Evolutionary conservation across 2,888 invertebrate genomes (phyloP).

Genomic region (Drosophila yooni): DNA sequence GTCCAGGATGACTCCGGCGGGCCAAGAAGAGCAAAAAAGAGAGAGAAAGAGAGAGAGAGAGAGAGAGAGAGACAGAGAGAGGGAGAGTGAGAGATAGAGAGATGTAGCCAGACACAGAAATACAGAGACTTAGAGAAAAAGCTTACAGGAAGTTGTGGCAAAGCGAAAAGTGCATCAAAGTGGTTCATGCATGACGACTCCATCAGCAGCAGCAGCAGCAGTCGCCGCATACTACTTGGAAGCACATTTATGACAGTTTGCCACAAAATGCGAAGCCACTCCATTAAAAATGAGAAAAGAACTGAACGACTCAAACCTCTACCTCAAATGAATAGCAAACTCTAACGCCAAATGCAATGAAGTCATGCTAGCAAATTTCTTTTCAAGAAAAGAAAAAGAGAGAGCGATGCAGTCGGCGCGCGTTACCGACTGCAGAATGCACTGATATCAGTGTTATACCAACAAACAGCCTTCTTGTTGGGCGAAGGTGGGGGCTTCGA

Average conservation of each 20-base stretch:
- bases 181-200: slow-evolving; percentile 44
- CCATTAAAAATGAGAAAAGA: slow-evolving; percentile 8
- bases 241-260: slow-evolving; percentile 16
- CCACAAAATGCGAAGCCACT: slow-evolving; percentile 17
- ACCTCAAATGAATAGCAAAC: background rate
- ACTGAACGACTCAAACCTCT: slow-evolving; percentile 8
- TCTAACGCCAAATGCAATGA: slow-evolving; percentile 13
- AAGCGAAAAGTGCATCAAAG: slow-evolving; percentile 25
- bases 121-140: slow-evolving; percentile 2
- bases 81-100: background rate
- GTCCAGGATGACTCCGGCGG: slow-evolving; percentile 1
- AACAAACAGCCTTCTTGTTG: background rate
- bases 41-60: too few relatives aligned
- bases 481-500: background rate
- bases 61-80: too few relatives aligned
- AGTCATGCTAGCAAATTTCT: slow-evolving; percentile 21
- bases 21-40: background rate
- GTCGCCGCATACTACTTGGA: slow-evolving; percentile 10
- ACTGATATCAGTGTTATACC: background rate
- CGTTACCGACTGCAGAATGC: background rate
- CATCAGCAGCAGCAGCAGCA: slow-evolving; percentile 14
- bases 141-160: slow-evolving; percentile 18
- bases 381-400: too few relatives aligned
- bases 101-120: background rate
- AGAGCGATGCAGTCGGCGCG: background rate